Evolutionary conservation across 1,140 invertebrate species (phyloP).

Genomic region (Trissolcus basalis): DNA sequence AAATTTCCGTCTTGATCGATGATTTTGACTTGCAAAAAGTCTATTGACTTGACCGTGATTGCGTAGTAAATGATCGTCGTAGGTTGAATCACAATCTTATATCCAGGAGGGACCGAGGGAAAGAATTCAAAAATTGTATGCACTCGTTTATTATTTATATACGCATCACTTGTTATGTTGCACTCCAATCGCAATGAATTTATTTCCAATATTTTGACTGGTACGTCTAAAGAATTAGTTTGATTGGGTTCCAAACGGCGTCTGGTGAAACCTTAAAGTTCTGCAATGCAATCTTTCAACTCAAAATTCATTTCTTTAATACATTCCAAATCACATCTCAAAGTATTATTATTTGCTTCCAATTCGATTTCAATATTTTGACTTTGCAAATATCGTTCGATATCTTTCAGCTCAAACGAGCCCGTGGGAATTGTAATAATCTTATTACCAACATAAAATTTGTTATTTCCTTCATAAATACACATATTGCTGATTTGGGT

Average conservation of each 20-base stretch:
- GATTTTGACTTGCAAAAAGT: slow-evolving; percentile 28
- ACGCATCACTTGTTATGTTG: slow-evolving; percentile 55
- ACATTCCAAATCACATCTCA: slow-evolving; percentile 35
- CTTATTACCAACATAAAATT: slow-evolving; percentile 13
- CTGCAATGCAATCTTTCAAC: slow-evolving; percentile 25
- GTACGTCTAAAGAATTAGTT: slow-evolving; percentile 41
- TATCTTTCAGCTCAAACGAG: slow-evolving; percentile 38
- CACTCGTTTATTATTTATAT: slow-evolving; percentile 36
- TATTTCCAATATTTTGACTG: slow-evolving; percentile 54
- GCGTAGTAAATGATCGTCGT: slow-evolving; percentile 29
- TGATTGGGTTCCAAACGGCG: slow-evolving; percentile 18
- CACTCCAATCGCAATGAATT: slow-evolving; percentile 56
- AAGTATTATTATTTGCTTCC: slow-evolving; percentile 46
- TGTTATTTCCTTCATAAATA: slow-evolving; percentile 23
- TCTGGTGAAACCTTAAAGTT: slow-evolving; percentile 37
- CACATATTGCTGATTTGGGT: slow-evolving; percentile 19
- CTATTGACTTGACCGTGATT: slow-evolving; percentile 10
- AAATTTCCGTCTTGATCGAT: slow-evolving; percentile 36
- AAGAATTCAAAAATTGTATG: slow-evolving; percentile 42
- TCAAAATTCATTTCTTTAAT: slow-evolving; percentile 40
- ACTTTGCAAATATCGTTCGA: slow-evolving; percentile 28
- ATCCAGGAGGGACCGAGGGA: background rate
- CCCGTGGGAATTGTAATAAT: slow-evolving; percentile 7
- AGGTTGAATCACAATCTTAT: slow-evolving; percentile 6
- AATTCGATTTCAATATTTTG: slow-evolving; percentile 25